These are phyloP conservation scores for Parapsyche elsis DNA, from an alignment of 1,140 invertebrate genomes.

Conservation along the genomic window DNA sequence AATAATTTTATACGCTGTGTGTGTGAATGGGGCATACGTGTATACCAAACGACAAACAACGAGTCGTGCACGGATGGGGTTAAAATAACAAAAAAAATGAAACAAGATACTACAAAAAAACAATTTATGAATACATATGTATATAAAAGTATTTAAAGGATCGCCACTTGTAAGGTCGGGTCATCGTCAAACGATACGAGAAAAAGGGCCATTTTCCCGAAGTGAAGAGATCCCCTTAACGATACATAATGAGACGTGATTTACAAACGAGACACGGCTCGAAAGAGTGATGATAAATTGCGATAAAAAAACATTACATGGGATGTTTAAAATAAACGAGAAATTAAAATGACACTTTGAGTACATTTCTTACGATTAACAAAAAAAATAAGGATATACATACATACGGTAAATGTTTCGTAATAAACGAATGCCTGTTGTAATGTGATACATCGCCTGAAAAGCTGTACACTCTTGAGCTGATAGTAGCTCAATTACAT, in stretches of 20 bases:
- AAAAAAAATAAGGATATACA: too few species aligned
- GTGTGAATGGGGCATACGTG: conserved; percentile 27
- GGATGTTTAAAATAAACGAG: neutral
- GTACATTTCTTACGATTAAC: neutral
- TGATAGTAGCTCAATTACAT: too few species aligned
- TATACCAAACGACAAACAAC: neutral
- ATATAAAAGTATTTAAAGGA: neutral
- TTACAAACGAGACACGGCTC: conserved; percentile 3
- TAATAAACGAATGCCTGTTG: too few species aligned
- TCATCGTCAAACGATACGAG: neutral
- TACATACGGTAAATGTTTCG: too few species aligned
- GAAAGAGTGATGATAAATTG: neutral
- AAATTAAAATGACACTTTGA: conserved; percentile 7
- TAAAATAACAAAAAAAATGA: too few species aligned
- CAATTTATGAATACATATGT: neutral
- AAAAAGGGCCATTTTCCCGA: too few species aligned
- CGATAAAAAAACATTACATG: neutral
- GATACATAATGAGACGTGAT: conserved; percentile 17
- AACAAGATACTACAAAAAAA: neutral
- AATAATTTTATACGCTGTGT: conserved; percentile 48
- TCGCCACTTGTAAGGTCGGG: neutral
- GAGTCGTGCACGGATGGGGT: too few species aligned
- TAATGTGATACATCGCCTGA: too few species aligned
- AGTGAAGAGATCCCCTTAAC: neutral
- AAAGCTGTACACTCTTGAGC: too few species aligned